Evolutionary conservation across 2,888 invertebrate genomes (phyloP), one percentile per base, ranked within the genome.

Genomic region (Palloptera scutellata): DNA sequence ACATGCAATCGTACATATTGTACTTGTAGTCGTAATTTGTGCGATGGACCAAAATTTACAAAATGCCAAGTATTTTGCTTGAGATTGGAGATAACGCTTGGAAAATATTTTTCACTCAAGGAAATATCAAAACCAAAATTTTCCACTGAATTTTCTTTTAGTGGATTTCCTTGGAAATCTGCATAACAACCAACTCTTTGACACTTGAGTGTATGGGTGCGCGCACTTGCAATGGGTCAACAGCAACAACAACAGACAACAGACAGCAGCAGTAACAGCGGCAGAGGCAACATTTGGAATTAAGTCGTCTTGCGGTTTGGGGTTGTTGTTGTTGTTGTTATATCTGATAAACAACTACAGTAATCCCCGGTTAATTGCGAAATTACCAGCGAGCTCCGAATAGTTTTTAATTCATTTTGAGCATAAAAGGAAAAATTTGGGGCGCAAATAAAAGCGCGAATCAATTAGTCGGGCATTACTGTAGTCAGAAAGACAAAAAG

Each of bases 91-190:
- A 54, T 54, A 19, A 12, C 17, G 8, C 30, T 30, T 30, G 30
- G 30, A 30, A 30, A 30, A 30, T 30, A 6, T 30, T 30, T 30
- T 30, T 30, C 30, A 30, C 30, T 30, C 30, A 6, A 30, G 30
- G 30, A 30, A 30, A 30, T 30, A 30, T 30, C 2, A 30, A 30
- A 30, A 30, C 30, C 6, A 30, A 41, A 66, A 65, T 69, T 69
- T 72, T 72, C 70, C 67, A 67, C 64, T 66, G 72, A 70, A 72
- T 69, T 72, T 72, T 67, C 69, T 67, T 67, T 67, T 65, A 67
- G 64, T 70, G 69, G 69, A 70, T 72, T 72, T 72, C 70, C 60
- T 58, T 67, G 69, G 72, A 72, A 71, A 71, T 48, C 60, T 1
- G 30, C 30, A 45, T 6, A n/a, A 8, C 12, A 13, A 20, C 57